Percentiles rank a stretch among this genome's conserved stretches.
These are phyloP conservation scores for Seladonia tumulorum DNA, from an alignment of 2,888 invertebrate species.

Conservation along the genomic window DNA sequence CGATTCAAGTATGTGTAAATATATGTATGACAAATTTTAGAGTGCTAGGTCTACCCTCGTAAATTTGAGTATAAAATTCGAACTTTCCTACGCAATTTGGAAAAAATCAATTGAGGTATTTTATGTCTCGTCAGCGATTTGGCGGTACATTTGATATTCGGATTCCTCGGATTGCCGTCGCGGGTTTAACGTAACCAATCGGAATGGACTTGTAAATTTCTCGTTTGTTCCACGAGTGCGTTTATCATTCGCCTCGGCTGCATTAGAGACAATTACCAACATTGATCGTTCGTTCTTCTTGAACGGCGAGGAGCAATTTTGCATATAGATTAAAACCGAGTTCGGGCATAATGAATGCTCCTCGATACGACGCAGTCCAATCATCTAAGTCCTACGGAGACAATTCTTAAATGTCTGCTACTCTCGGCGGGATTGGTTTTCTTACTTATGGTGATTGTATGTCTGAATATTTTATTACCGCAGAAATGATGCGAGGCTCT, in stretches of 20 bases:
- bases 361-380: constrained; percentile 37
- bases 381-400: constrained; percentile 31
- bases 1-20: not conserved
- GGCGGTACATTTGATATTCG: not conserved
- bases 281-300: constrained; percentile 48
- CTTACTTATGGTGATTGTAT: constrained; percentile 21
- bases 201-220: not conserved
- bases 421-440: constrained; percentile 21
- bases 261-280: constrained; percentile 32
- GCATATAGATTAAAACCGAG: constrained; percentile 61
- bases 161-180: not conserved
- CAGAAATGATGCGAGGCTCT: not conserved
- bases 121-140: not conserved
- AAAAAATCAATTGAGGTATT: not conserved
- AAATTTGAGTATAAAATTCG: not conserved
- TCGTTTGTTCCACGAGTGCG: constrained; percentile 7
- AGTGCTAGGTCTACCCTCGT: not conserved
- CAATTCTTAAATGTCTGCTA: constrained; percentile 30
- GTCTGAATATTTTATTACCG: not conserved
- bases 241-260: not conserved
- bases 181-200: not conserved
- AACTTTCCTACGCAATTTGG: not conserved
- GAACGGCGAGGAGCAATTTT: constrained; percentile 51
- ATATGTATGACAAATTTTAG: not conserved
- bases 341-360: constrained; percentile 47